Evolutionary conservation across 1,140 invertebrate genomes (phyloP), one percentile per base, ranked within the genome.

Genomic region (Atta cephalotes): DNA sequence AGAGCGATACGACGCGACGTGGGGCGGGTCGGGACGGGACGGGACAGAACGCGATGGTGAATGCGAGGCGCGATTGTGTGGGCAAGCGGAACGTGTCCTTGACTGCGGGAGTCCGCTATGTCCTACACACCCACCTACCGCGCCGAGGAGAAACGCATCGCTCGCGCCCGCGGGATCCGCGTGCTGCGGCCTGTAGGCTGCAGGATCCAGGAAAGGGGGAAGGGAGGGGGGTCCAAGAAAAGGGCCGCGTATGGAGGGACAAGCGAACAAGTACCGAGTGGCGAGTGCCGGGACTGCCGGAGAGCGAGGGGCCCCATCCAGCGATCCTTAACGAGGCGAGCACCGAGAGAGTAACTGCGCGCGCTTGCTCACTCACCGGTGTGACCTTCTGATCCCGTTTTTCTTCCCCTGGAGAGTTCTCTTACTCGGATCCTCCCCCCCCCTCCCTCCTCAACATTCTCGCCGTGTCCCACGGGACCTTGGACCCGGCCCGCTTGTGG

Each of bases 311-410:
- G 39, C 16, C 56, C 35, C 45, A 12, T 49, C 6, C 10, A 49
- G 56, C 35, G 49, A 76, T 65, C 80, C 78, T 88, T 90, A 88
- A 90, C 89, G 82, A 88, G 88, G 45, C 58, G 18, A 88, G 85
- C 39, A 86, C 68, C 71, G 63, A 82, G 86, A 82, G 86, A 88
- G 65, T 51, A 78, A 85, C 51, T 66, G 21, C 60, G 56, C 68
- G 2, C 28, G 49, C 49, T 51, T 9, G 49, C 49, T 49, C n/a
- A 65, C 58, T 53, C 51, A 63, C 86, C 71, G 53, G 14, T 82
- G 89, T 88, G 90, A 91, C 89, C 90, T 91, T 91, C 89, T 88
- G 89, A 91, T 91, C 90, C 89, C 90, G 90, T 91, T 91, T 91
- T 91, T 90, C 89, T 85, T 91, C 53, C 87, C 88, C 66, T 77